Conservation (phyloP, 2,113 vertebrate species). For the Pomatorhinus ruficollis region DNA sequence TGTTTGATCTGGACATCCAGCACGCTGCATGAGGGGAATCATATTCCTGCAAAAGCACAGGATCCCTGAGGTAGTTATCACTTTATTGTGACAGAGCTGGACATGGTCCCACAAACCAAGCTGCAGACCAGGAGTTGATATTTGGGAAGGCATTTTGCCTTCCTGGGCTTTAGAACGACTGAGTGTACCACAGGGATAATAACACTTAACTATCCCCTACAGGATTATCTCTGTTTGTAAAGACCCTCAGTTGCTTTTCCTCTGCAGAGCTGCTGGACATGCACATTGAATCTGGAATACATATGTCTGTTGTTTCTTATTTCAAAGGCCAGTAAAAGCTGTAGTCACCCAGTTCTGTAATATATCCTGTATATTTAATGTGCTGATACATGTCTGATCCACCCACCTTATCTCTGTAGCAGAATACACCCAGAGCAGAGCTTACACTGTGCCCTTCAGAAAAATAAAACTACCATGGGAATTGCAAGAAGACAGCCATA, state of each 20-base stretch:
- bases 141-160: not conserved
- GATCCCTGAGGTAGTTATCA: not conserved
- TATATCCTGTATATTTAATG: not conserved
- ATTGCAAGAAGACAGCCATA: not conserved
- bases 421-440: not conserved
- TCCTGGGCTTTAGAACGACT: not conserved
- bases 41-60: conserved; percentile 15
- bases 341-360: not conserved
- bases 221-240: not conserved
- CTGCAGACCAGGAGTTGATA: not conserved
- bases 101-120: not conserved
- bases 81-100: not conserved
- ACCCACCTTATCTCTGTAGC: not conserved
- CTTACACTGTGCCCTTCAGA: not conserved
- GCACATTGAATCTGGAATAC: not conserved
- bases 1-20: conserved; percentile 42
- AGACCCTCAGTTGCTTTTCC: not conserved
- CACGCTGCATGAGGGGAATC: not conserved
- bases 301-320: not conserved
- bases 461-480: not conserved
- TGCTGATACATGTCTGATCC: not conserved
- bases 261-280: not conserved
- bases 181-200: not conserved
- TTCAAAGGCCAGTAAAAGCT: not conserved
- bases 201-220: not conserved